Base-by-base conservation (phyloP, 2,113 vertebrate species). In the Atrichornis clamosus region DNA sequence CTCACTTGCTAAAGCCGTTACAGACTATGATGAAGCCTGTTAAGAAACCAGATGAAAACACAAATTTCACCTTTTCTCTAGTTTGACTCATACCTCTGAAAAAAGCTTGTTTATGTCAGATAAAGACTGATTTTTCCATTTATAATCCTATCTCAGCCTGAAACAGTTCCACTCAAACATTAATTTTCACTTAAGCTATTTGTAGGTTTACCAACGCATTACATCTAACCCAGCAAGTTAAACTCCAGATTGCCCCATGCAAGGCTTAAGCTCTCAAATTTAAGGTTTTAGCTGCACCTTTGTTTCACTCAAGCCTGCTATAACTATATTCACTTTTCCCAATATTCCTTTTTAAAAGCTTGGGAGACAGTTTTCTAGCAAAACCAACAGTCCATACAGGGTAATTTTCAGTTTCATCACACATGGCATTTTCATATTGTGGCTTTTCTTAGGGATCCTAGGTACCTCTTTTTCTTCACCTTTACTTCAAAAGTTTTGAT, bases 381-480 rank as follows among this genome's bases (percentile, higher is more conserved):
- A 64, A 46, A 60, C 0, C 0, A 80, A 35, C 7, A 44, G 42
- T 7, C 3, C 41, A 55, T 28, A 33, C 1, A 23, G 65, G 26
- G 19, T 37, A 21, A 49, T 67, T 69, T 78, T 42, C 30, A 30
- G 8, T 53, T 87, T 92, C 21, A 46, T 56, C 23, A 37, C 4
- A 0, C 13, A 77, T 5, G 7, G 26, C 17, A 41, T 55, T 84
- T 65, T 69, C 14, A 11, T 39, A 39, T 70, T 70, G 52, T 72
- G 9, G 5, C 5, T 59, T 77, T 78, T 70, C 3, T 5, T 62
- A 58, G 11, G 7, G 39, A 53, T 70, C 70, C 17, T 53, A 2
- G 6, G 10, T 37, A 32, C 7, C 16, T 17, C 21, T 78, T 74
- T 37, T 13, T 39, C 37, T 42, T 50, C 5, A 46, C 11, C 37